Evolutionary conservation across 2,888 invertebrate genomes (phyloP), one percentile per base, ranked within the genome.

Genomic region (Myathropa florea): DNA sequence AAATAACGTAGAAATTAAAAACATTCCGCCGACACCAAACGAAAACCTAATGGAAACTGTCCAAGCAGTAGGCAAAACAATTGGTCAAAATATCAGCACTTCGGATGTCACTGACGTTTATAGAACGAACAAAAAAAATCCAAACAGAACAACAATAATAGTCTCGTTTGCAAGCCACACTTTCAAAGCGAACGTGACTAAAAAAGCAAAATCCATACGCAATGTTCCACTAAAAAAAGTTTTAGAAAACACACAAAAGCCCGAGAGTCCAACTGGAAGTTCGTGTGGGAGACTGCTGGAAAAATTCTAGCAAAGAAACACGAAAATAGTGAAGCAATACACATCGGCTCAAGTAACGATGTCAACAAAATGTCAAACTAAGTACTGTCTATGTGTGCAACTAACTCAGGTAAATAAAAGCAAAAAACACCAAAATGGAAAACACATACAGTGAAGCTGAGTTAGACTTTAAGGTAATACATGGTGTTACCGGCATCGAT

Each of bases 91-190:
- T 10, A 39, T 65, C 36, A 71, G 12, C 26, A 46, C 24, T 4
- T 39, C 46, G 14, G 59, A 70, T 36, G 39, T 71, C 60, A 71
- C 60, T 39, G 60, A 71, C 36, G 23, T 71, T 36, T 71, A 71
- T 33, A 59, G 71, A 39, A 71, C 71, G 9, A 71, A 59, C n/a
- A 60, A 18, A 39, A 71, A 39, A 46, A 71, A 60, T 33, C 60
- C 71, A 26, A 33, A 71, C 3, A 71, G 60, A 23, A 26, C 71
- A 39, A 60, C 71, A 28, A 63, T 72, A 46, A 53, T 63, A 18
- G 30, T 57, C 4, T 57, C 57, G 12, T 75, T 75, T 23, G 46
- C 75, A 12, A 75, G 53, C 18, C 10, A 75, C 53, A 33, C 73
- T 18, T 24, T 53, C 28, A 73, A 73, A 73, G 18, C 63, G n/a